Percentiles rank a stretch among this genome's conserved stretches.
Evolutionary conservation across 2,797 vertebrate species (phyloP).

Genomic region (Chaenodraco wilsoni): DNA sequence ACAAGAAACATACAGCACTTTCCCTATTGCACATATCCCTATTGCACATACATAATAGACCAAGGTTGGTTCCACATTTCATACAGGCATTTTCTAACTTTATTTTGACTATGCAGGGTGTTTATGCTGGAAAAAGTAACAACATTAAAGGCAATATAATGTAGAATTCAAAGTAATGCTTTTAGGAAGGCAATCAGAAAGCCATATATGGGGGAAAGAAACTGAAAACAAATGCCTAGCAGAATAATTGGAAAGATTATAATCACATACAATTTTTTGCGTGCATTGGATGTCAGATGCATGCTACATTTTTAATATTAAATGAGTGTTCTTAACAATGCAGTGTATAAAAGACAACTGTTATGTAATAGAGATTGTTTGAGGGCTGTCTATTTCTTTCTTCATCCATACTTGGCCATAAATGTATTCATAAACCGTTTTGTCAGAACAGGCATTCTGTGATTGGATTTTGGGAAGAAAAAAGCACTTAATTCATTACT

Average conservation of each 20-base stretch:
- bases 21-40: too few species aligned
- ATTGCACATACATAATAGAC: neutral
- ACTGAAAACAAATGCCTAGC: neutral
- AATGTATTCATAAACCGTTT: slow-evolving; percentile 45
- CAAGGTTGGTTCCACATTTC: neutral
- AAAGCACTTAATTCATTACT: slow-evolving; percentile 58
- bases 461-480: slow-evolving; percentile 43
- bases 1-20: too few species aligned
- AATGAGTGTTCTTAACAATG: neutral
- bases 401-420: slow-evolving; percentile 33
- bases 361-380: neutral
- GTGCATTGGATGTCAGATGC: neutral
- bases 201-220: too few species aligned
- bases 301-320: neutral
- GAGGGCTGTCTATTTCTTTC: slow-evolving; percentile 24
- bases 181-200: too few species aligned
- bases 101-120: neutral
- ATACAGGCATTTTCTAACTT: neutral
- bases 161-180: neutral
- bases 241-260: neutral
- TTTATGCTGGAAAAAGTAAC: neutral
- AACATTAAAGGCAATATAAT: neutral
- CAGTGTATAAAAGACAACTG: neutral
- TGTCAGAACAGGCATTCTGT: slow-evolving; percentile 21
- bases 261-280: neutral